These are phyloP conservation scores for Leptinotarsa texana DNA, from an alignment of 1,140 invertebrate genomes.

Conservation along the genomic window DNA sequence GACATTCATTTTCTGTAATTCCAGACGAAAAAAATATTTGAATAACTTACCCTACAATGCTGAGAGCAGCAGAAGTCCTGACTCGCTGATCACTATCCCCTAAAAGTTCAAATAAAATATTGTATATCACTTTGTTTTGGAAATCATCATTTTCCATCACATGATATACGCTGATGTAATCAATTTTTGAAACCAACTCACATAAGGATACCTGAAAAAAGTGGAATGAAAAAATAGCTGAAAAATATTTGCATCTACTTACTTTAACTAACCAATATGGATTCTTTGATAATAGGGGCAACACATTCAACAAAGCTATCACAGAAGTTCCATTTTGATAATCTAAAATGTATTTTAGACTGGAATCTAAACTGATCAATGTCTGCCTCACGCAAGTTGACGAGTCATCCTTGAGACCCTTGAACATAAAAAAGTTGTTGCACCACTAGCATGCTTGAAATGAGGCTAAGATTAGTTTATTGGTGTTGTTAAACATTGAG, in stretches of 20 bases:
- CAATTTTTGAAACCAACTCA: conserved; percentile 65
- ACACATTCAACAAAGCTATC: conserved; percentile 63
- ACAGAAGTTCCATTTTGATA: conserved; percentile 60
- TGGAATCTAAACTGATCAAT: conserved; percentile 62
- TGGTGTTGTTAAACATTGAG: no score
- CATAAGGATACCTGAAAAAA: conserved; percentile 61
- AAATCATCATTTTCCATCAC: conserved; percentile 57
- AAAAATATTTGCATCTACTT: conserved; percentile 21
- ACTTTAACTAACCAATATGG: conserved; percentile 88
- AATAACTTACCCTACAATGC: conserved; percentile 69
- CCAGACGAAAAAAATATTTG: no score
- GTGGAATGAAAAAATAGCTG: conserved; percentile 22
- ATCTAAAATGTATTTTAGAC: conserved; percentile 65
- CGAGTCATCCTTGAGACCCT: conserved; percentile 72
- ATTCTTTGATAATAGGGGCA: conserved; percentile 71
- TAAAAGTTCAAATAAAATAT: conserved; percentile 67
- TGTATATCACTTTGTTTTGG: conserved; percentile 66
- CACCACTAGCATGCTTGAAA: neutral
- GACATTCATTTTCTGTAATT: no score
- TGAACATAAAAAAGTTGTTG: conserved; percentile 26
- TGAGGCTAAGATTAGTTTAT: no score
- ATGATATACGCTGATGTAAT: conserved; percentile 61
- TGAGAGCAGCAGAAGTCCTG: conserved; percentile 68
- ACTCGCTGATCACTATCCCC: conserved; percentile 80
- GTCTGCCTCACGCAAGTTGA: conserved; percentile 70